Evolutionary conservation across 2,888 invertebrate genomes (phyloP).

Genomic region (Phasia obesa): DNA sequence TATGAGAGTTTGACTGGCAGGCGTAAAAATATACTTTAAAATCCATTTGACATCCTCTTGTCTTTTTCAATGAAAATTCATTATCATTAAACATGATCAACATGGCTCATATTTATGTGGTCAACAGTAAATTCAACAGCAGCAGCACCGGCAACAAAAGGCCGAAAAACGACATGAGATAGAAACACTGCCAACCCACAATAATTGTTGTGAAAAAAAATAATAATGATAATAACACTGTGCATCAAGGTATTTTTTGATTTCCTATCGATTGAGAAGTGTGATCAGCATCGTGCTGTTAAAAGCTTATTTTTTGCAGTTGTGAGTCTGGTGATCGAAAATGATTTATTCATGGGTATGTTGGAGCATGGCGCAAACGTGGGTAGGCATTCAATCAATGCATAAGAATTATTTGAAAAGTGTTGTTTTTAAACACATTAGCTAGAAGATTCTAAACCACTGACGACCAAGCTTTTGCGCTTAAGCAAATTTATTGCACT

Average conservation of each 20-base stretch:
- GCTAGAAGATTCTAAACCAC: too few species aligned
- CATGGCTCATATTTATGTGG: conserved; percentile 48
- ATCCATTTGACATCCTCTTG: conserved; percentile 70
- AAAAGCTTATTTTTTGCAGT: too few species aligned
- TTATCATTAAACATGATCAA: conserved; percentile 63
- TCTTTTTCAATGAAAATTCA: conserved; percentile 67
- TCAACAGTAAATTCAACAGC: conserved; percentile 24
- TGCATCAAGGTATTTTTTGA: neutral
- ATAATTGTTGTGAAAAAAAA: conserved; percentile 16
- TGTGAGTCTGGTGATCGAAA: too few species aligned
- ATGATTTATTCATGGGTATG: too few species aligned
- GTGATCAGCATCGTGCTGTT: too few species aligned
- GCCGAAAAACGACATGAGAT: conserved; percentile 5
- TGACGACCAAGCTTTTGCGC: too few species aligned
- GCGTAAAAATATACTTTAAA: conserved; percentile 49
- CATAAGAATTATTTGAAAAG: too few species aligned
- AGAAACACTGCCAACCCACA: conserved; percentile 4
- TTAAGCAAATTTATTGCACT: too few species aligned
- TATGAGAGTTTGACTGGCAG: neutral
- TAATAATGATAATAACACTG: conserved; percentile 12
- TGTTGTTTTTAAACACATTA: too few species aligned
- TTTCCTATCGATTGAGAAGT: neutral
- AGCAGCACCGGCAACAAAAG: conserved; percentile 13
- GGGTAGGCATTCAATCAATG: too few species aligned
- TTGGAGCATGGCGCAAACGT: too few species aligned